phyloP scores from a whole-genome alignment of 2,888 invertebrate genomes.

The Pristionchus entomophagus region DNA sequence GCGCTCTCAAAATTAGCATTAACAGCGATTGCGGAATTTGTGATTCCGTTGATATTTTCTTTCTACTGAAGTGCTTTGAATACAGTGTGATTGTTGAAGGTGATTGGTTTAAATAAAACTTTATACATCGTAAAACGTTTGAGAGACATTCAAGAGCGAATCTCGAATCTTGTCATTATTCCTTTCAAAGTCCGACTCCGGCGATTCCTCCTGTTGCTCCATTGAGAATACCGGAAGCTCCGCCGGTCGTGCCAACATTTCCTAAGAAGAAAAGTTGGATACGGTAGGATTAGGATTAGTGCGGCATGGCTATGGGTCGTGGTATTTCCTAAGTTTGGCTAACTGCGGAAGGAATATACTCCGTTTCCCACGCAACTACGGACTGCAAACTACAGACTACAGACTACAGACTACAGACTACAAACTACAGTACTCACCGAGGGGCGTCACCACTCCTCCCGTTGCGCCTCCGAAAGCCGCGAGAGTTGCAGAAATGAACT shows the following conservation, averaged over 20 bases:
- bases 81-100: background rate
- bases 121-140: background rate
- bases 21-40: background rate
- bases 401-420: too few relatives aligned
- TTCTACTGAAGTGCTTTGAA: too few relatives aligned
- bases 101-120: background rate
- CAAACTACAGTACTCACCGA: background rate
- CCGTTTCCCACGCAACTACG: background rate
- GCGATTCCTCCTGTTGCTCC: background rate
- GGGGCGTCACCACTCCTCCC: too few relatives aligned
- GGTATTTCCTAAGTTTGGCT: background rate
- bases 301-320: too few relatives aligned
- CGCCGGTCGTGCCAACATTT: background rate
- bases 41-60: too few relatives aligned
- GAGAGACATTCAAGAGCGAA: background rate
- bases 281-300: too few relatives aligned
- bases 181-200: background rate
- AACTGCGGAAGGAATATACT: background rate
- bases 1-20: too few relatives aligned
- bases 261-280: background rate
- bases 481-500: too few relatives aligned
- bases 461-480: too few relatives aligned
- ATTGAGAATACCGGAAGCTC: background rate
- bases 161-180: background rate
- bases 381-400: too few relatives aligned